Base-by-base conservation (phyloP, 2,797 vertebrate species). In the Vultur gryphus region DNA sequence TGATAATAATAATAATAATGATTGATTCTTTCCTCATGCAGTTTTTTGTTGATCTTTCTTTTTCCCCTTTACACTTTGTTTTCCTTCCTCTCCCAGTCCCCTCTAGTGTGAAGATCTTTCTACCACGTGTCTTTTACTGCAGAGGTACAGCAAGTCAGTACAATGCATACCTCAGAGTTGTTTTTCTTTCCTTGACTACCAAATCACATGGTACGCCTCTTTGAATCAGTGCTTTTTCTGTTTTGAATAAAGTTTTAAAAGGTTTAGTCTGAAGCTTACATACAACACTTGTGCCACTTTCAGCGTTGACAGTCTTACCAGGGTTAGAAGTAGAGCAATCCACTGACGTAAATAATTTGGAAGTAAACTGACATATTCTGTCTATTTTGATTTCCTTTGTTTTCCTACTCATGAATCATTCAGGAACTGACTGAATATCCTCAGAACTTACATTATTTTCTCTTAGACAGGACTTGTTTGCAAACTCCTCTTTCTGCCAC, bases 61-160 rank as follows among this genome's bases (percentile, higher is more conserved):
- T 25, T 23, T 4, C 20, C 18, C 10, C 13, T 70, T 80, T 41
- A 2, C 16, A 11, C 13, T 79, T 76, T 48, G 13, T 72, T 75
- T 77, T 43, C 16, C 14, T 77, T 61, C 28, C 33, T 35, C 11
- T 28, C 26, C 39, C 29, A 11, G 1, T 7, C 33, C 33, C 19
- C 11, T 35, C 4, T 2, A 39, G 19, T 1, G 25, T 18, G 16
- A 48, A 90, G 33, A 46, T 16, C 28, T 35, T 80, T 33, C 59
- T 59, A 7, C 11, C 2, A 1, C 1, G 0, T 7, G 13, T 58
- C 59, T 83, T 76, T 39, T 16, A 65, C 54, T 23, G n/a, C 52
- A 83, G 49, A 75, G 20, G 10, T 24, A 16, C 82, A 85, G 31
- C 39, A 23, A 26, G 11, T 35, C 69, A 31, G 44, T 37, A 10